Conservation (phyloP, 2,888 invertebrate genomes). For the Ophion costatus region DNA sequence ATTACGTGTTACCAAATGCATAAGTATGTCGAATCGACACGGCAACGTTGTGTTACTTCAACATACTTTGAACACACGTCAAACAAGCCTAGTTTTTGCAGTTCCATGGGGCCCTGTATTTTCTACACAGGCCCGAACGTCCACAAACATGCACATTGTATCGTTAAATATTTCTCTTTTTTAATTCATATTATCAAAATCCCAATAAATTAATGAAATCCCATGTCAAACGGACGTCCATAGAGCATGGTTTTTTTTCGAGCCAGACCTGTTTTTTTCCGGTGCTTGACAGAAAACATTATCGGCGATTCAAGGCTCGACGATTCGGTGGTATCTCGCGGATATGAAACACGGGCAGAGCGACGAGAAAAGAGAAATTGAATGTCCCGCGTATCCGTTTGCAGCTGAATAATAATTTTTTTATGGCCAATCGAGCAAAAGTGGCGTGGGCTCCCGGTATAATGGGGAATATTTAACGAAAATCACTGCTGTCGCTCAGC, state of each 20-base stretch:
- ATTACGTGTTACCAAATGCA: too few relatives aligned
- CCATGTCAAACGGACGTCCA: neutral
- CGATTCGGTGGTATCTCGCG: neutral
- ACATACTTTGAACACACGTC: too few relatives aligned
- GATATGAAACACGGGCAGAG: neutral
- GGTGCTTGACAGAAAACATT: neutral
- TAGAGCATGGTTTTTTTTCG: neutral
- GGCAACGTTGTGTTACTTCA: too few relatives aligned
- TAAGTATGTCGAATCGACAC: too few relatives aligned
- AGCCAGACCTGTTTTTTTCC: neutral
- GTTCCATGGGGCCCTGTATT: too few relatives aligned
- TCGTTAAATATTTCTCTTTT: neutral
- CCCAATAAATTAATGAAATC: neutral
- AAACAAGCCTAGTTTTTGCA: too few relatives aligned
- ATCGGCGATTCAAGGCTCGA: neutral
- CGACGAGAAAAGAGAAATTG: neutral
- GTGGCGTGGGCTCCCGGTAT: neutral
- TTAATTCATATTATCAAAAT: neutral
- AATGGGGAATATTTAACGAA: slow-evolving; percentile 1
- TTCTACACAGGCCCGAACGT: too few relatives aligned
- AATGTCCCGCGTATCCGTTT: neutral
- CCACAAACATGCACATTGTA: too few relatives aligned
- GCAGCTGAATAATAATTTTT: slow-evolving; percentile 20
- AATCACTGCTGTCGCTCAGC: slow-evolving; percentile 36
- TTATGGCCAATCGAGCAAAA: slow-evolving; percentile 17